Base-by-base conservation (phyloP, 1,140 invertebrate species). In the Aphaenogaster ashmeadi region DNA sequence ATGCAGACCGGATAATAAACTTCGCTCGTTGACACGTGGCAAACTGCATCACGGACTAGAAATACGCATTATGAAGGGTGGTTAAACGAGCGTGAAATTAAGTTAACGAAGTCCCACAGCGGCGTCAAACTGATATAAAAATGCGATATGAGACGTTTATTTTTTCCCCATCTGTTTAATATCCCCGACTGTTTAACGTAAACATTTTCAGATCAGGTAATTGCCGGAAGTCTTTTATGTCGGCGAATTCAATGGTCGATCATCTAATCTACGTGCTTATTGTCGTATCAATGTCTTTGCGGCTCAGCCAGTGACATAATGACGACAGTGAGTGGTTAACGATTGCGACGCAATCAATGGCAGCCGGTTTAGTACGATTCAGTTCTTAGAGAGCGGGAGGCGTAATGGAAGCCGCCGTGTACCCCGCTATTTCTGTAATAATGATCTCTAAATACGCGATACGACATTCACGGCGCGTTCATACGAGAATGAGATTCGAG, bases 371-470 rank as follows among this genome's bases (percentile, higher is more conserved):
- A 85, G 21, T 71, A 83, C 75, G 13, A 91, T 83, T 91, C 71
- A 72, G 84, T 86, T 87, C 66, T 66, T 75, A 74, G 67, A 86
- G 56, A 78, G 71, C 50, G 66, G 71, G 52, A 81, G 66, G 72
- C 54, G 71, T 67, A 56, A 62, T 71, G 62, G 50, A 72, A 58
- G 47, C 27, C 50, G 56, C 50, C n/a, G 9, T 58, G 50, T 69
- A 80, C 60, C 87, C 83, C 79, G 86, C 92, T 86, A 92, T 92
- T 91, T 90, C 80, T 80, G 72, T 92, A 92, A 92, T 92, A 86
- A 89, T 66, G 77, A 71, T 81, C 60, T 64, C 54, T 69, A 69
- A 69, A 27, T 52, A 52, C 58, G 41, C 11, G 18, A 58, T 64
- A 52, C 38, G 54, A 89, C 83, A 89, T 87, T 90, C 88, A 74